Percentiles rank a stretch among this genome's conserved stretches.
These are phyloP conservation scores for Venustoraphidia nigricollis DNA, from an alignment of 2,888 invertebrate genomes.

Conservation along the genomic window DNA sequence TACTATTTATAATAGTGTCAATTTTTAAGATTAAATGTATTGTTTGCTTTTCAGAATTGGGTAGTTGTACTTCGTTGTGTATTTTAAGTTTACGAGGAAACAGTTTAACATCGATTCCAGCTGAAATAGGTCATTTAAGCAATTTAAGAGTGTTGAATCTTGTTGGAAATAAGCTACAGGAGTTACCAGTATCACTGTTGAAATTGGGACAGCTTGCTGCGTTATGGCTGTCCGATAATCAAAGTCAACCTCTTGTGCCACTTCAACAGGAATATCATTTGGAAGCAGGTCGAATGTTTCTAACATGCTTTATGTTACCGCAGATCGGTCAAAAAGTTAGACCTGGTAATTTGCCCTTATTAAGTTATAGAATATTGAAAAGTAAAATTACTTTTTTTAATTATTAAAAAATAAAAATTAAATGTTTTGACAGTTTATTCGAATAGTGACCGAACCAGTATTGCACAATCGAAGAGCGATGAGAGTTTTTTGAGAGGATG, in stretches of 20 bases:
- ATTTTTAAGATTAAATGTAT: background rate
- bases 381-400: too few species aligned
- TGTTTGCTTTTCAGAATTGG: constrained; percentile 44
- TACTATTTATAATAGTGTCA: background rate
- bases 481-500: too few species aligned
- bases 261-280: constrained; percentile 76
- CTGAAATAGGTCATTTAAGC: constrained; percentile 77
- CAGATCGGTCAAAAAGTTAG: constrained; percentile 38
- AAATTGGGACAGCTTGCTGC: constrained; percentile 72
- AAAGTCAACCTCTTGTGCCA: constrained; percentile 83
- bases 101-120: constrained; percentile 64
- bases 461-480: too few species aligned
- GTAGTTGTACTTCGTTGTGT: constrained; percentile 71
- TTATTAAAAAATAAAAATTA: too few species aligned
- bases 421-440: too few species aligned
- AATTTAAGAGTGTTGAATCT: constrained; percentile 75
- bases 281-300: constrained; percentile 60
- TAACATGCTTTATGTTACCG: constrained; percentile 86
- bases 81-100: constrained; percentile 76
- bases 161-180: constrained; percentile 68
- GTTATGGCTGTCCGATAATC: constrained; percentile 87
- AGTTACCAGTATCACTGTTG: constrained; percentile 75
- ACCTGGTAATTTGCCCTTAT: too few species aligned
- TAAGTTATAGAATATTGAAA: too few species aligned
- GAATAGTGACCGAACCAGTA: too few species aligned